Base-by-base conservation (phyloP, 2,797 vertebrate species). In the Diplodus sargus region DNA sequence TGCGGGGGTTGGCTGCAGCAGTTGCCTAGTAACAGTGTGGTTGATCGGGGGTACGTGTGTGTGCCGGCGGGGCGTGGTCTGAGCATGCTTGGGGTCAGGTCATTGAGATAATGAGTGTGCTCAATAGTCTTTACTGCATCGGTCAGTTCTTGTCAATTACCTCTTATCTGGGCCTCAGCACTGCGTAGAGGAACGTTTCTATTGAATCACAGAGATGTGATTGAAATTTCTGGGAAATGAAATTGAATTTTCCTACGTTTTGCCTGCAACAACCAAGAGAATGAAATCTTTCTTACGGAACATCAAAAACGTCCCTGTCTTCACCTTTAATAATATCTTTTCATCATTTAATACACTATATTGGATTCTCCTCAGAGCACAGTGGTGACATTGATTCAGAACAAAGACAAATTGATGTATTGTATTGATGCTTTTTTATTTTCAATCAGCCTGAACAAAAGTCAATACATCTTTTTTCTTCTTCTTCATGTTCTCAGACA, bases 1-100 rank as follows among this genome's bases (percentile, higher is more conserved):
- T 79, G 56, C n/a, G 22, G 64, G 39, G 81, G 57, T 74, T 69
- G 75, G 81, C 70, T 85, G 74, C 64, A 78, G 83, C 69, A 49
- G 82, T 91, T 92, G 82, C 88, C 79, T 89, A 82, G 86, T 85
- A 90, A 94, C 86, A 22, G 49, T 62, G 68, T 63, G 59, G 60
- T 82, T 84, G 79, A 87, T 82, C 56, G 30, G 67, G 67, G 22
- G 51, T 43, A 48, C 59, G 70, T 65, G 71, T 47, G 47, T 66
- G 34, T 51, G 61, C 51, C 30, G 53, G 25, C 51, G 57, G 70
- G 52, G 53, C 73, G 79, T 72, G 73, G 69, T 68, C 4, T 1
- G 61, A 64, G 70, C 71, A 78, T 78, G 42, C 78, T 70, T 64
- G 60, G 71, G 86, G 74, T 79, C 84, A 76, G 77, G 83, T 87